Evolutionary conservation across 1,140 invertebrate species (phyloP).

Genomic region (Drosophila aff.): DNA sequence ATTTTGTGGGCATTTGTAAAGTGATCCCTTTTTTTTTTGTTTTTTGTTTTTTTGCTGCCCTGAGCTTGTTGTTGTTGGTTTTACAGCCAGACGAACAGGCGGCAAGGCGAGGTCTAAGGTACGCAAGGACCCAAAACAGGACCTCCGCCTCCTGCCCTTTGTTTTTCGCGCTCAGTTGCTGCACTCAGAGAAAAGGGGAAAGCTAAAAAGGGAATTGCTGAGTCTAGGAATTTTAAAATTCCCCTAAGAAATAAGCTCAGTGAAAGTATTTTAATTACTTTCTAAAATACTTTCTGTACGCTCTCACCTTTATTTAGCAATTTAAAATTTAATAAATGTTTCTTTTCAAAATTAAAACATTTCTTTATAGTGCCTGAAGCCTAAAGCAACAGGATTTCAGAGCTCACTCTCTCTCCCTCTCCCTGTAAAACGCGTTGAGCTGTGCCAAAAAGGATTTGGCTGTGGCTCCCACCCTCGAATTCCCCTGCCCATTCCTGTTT

Average conservation of each 20-base stretch:
- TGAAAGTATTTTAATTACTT: neutral
- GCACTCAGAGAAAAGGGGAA: neutral
- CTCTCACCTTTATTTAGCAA: neutral
- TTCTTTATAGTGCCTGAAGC: neutral
- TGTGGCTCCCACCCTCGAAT: neutral
- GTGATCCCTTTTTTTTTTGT: conserved; percentile 70
- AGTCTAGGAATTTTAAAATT: too few relatives aligned
- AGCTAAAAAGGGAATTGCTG: too few relatives aligned
- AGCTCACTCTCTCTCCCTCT: conserved; percentile 34
- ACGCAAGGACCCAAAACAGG: conserved; percentile 22
- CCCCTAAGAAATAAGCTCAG: too few relatives aligned
- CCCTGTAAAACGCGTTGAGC: conserved; percentile 65
- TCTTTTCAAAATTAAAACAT: neutral
- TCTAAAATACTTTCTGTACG: neutral
- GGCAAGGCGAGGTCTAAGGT: conserved; percentile 6
- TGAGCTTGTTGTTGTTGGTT: conserved; percentile 56
- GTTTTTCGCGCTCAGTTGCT: conserved; percentile 5
- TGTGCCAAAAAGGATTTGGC: conserved; percentile 73
- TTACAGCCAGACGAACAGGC: conserved; percentile 44
- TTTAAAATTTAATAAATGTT: neutral
- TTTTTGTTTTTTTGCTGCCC: neutral
- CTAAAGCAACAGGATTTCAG: conserved; percentile 74
- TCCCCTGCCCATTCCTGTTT: conserved; percentile 5
- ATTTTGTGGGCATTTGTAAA: conserved; percentile 79
- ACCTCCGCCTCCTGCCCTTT: conserved; percentile 25